Conservation (phyloP, 1,140 invertebrate genomes). For the Argopecten irradians region DNA sequence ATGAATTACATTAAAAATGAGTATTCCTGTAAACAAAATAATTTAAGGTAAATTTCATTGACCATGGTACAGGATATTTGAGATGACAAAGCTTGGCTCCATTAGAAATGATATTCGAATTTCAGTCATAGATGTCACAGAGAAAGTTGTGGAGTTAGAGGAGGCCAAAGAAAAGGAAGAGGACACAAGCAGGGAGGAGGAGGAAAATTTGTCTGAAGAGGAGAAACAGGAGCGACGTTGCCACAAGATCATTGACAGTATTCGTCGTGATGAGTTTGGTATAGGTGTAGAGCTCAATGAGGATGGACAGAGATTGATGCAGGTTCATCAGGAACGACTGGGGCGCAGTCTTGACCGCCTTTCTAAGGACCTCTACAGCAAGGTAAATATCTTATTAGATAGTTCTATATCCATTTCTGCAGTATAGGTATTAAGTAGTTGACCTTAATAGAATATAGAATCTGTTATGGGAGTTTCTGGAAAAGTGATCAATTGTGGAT, state of each 20-base stretch:
- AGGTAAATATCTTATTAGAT: slow-evolving; percentile 31
- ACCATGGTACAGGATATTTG: too few relatives aligned
- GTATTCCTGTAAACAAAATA: slow-evolving; percentile 25
- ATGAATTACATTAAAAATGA: slow-evolving; percentile 25
- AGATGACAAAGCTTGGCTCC: too few relatives aligned
- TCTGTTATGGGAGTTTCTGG: too few relatives aligned
- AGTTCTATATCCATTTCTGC: too few relatives aligned
- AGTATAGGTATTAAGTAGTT: too few relatives aligned
- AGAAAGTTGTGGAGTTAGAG: neutral
- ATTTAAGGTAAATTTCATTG: too few relatives aligned
- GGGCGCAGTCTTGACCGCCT: slow-evolving; percentile 74
- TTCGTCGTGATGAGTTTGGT: slow-evolving; percentile 72
- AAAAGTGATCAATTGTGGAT: too few relatives aligned
- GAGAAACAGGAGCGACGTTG: slow-evolving; percentile 50
- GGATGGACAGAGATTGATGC: slow-evolving; percentile 70
- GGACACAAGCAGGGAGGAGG: slow-evolving; percentile 35
- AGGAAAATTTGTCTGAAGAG: slow-evolving; percentile 41
- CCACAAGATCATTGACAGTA: slow-evolving; percentile 61
- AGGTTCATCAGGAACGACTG: slow-evolving; percentile 69
- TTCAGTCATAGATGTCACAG: neutral
- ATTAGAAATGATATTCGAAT: neutral
- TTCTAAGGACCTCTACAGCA: slow-evolving; percentile 76
- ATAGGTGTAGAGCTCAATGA: slow-evolving; percentile 71
- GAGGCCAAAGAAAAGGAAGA: slow-evolving; percentile 28
- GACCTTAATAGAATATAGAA: too few relatives aligned